Base-by-base conservation (phyloP, 2,888 invertebrate species). In the Chloroclystis v-ata region DNA sequence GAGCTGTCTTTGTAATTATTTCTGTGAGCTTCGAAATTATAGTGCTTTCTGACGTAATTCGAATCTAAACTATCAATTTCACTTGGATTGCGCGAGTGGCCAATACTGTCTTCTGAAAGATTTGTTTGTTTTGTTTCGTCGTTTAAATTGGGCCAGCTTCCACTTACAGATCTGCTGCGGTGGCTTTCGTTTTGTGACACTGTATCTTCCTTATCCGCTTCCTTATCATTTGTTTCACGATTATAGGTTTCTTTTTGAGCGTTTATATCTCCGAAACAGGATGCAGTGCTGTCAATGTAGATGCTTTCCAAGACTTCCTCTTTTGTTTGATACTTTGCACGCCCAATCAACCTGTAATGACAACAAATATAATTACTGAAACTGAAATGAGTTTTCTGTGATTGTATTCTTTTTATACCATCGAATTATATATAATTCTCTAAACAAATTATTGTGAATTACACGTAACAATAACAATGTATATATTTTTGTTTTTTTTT, bases 51-150 rank as follows among this genome's bases (percentile, higher is more conserved):
- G 30, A 89, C 88, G 75, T 88, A 90, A 63, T 89, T 89, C 1
- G 89, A 89, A 70, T 90, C 89, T 60, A 90, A 75, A 67, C 89
- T 90, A 61, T 90, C 90, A 49, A 89, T 87, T 74, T 89, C 89
- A 62, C 89, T 89, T 28, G 85, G 88, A 54, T 88, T 88, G 11
- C 85, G 81, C 10, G 89, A 88, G 59, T 84, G 84, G 2, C 82
- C 79, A 44, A 87, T 80, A 52, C 86, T 86, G 51, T 86, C 88
- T 74, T 89, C 87, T n/a, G 85, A 84, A 42, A 81, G 68, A 59
- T 82, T 80, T 41, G 70, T 78, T 55, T 72, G 82, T 64, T 85
- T 86, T 37, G 69, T 60, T 55, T 86, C 85, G 62, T 87, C 86
- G 57, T 80, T 78, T 53, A 87, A 71, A 54, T 86, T 87, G 8